phyloP scores from a whole-genome alignment of 1,140 invertebrate species.

The Cydia fagiglandana region DNA sequence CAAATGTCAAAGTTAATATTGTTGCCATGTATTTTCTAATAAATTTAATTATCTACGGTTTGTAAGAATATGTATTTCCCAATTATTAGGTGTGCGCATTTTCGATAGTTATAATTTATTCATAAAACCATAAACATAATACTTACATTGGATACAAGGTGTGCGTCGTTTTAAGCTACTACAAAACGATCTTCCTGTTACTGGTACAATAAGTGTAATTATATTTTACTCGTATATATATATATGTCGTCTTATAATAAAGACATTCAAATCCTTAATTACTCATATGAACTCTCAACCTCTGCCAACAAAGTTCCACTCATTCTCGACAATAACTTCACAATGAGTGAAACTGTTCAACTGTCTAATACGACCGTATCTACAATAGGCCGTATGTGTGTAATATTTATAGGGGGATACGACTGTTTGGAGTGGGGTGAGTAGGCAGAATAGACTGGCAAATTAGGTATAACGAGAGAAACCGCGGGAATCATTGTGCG shows the following conservation, averaged over 20 bases:
- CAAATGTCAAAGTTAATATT: no score
- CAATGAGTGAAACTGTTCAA: constrained; percentile 11
- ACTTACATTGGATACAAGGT: no score
- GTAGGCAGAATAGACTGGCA: neutral
- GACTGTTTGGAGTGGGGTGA: neutral
- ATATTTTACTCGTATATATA: neutral
- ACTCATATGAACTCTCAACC: constrained; percentile 3
- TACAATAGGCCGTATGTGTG: neutral
- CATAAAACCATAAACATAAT: no score
- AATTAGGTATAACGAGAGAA: constrained; percentile 13
- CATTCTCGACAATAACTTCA: neutral
- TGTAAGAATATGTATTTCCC: no score
- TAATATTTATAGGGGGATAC: neutral
- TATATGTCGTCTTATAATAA: neutral
- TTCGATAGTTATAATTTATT: no score
- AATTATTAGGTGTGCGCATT: no score
- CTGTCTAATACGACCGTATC: neutral
- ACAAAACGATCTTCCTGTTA: no score
- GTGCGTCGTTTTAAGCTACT: no score
- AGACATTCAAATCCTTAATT: constrained; percentile 5
- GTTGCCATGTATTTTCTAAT: no score
- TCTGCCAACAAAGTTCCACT: neutral
- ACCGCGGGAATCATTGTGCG: constrained; percentile 14
- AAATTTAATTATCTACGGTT: no score
- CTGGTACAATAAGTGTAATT: no score